These are phyloP conservation scores for Nesometra sesokonis DNA, from an alignment of 35 echinoderm and acorn worm genomes.

Conservation along the genomic window DNA sequence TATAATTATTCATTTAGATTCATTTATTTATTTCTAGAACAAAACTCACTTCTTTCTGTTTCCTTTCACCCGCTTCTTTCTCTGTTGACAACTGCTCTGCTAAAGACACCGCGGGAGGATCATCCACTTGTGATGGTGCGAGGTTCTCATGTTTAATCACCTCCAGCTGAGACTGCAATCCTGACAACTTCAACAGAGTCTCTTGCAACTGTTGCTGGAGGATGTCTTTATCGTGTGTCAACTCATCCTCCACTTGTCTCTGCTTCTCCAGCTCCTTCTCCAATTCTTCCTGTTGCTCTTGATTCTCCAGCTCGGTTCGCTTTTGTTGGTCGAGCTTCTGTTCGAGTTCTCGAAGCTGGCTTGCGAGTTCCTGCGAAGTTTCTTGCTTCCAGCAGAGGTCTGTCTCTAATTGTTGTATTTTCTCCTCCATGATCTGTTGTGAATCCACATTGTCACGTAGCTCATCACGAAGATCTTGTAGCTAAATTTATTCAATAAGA, in stretches of 20 bases:
- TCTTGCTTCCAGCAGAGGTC: conserved; percentile 61
- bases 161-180: conserved; percentile 70
- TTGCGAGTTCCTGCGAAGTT: conserved; percentile 52
- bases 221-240: conserved; percentile 76
- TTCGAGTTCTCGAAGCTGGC: conserved; percentile 65
- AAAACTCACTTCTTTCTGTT: conserved; percentile 73
- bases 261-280: conserved; percentile 42
- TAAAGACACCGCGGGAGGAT: conserved; percentile 16
- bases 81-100: conserved; percentile 80
- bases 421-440: conserved; percentile 16
- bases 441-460: conserved; percentile 16
- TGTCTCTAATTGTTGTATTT: conserved; percentile 56
- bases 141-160: conserved; percentile 52
- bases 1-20: no score
- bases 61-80: conserved; percentile 87
- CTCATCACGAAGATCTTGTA: background rate
- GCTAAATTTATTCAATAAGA: background rate
- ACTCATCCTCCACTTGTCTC: conserved; percentile 55
- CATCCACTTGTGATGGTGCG: background rate
- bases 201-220: conserved; percentile 80
- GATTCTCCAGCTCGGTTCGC: conserved; percentile 8
- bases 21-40: no score
- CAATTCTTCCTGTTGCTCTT: conserved; percentile 13
- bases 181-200: conserved; percentile 65
- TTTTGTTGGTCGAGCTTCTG: conserved; percentile 42